Percentiles rank a stretch among this genome's conserved stretches.
phyloP scores from a whole-genome alignment of 2,797 vertebrate genomes.

The Lemur catta region DNA sequence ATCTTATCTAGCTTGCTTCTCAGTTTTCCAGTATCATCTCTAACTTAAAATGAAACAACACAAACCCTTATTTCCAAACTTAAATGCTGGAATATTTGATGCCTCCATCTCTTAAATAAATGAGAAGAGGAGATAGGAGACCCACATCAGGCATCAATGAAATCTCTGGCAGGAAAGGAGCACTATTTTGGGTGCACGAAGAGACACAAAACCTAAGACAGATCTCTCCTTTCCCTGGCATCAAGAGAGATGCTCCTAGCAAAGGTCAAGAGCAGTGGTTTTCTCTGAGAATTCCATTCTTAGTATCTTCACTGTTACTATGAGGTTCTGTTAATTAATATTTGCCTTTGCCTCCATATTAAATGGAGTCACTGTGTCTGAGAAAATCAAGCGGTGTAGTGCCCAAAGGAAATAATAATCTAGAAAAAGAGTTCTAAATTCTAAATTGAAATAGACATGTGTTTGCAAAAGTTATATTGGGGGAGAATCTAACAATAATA shows the following conservation, averaged over 20 bases:
- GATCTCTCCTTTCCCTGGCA: background rate
- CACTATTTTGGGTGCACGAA: background rate
- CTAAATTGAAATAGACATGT: background rate
- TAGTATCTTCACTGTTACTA: background rate
- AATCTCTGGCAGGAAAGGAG: background rate
- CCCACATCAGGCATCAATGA: background rate
- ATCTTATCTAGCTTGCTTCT: background rate
- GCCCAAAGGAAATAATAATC: conserved; percentile 3
- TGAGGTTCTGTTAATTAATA: conserved; percentile 14
- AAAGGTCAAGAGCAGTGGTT: conserved; percentile 47
- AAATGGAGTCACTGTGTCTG: conserved; percentile 16
- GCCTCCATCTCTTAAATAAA: conserved; percentile 35
- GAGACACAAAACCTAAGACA: background rate
- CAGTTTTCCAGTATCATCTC: conserved; percentile 23
- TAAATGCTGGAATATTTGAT: conserved; percentile 12
- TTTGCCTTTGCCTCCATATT: conserved; percentile 23
- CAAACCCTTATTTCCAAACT: conserved; percentile 30
- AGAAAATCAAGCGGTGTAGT: conserved; percentile 12
- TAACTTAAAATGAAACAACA: conserved; percentile 34
- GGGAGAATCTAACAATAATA: background rate
- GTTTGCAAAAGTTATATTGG: conserved; percentile 12
- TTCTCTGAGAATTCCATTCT: conserved; percentile 29
- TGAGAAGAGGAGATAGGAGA: background rate
- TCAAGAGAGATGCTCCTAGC: background rate
- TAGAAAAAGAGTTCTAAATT: background rate